These are phyloP conservation scores for Cromileptes altivelis DNA, from an alignment of 2,113 vertebrate genomes.

Conservation along the genomic window DNA sequence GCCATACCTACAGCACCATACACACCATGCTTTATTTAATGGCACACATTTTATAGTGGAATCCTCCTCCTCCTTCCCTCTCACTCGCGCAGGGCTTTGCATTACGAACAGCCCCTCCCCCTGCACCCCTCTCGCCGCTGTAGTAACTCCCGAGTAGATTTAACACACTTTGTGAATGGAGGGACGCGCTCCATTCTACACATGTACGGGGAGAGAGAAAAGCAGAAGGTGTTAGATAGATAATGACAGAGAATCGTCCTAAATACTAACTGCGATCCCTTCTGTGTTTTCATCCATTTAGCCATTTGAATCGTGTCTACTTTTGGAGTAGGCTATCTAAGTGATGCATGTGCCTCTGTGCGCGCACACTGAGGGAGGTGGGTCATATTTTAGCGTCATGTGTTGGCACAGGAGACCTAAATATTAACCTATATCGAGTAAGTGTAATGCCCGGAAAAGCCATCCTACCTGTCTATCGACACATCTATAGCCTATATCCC, in stretches of 20 bases:
- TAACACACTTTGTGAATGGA: constrained; percentile 83
- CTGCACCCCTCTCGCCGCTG: constrained; percentile 68
- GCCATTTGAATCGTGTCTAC: not conserved
- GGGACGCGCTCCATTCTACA: constrained; percentile 53
- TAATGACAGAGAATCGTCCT: not conserved
- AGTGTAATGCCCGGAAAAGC: no score
- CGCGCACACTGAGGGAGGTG: constrained; percentile 26
- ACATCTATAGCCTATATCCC: not conserved
- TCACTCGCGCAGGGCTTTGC: constrained; percentile 52
- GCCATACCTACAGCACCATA: not conserved
- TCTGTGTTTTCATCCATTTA: not conserved
- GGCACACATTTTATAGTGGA: constrained; percentile 57
- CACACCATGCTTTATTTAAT: constrained; percentile 12
- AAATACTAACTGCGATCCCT: no score
- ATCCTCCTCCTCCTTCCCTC: not conserved
- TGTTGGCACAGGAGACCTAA: not conserved
- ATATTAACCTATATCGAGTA: not conserved
- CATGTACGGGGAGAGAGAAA: not conserved
- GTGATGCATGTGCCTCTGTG: not conserved
- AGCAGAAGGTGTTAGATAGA: not conserved
- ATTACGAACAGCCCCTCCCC: constrained; percentile 61
- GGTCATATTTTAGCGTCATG: not conserved
- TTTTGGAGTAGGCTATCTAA: no score
- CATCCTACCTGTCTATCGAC: no score
- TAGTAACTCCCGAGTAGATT: constrained; percentile 78